Evolutionary conservation across 2,888 invertebrate genomes (phyloP).

Genomic region (Dicyrtoma fusca): DNA sequence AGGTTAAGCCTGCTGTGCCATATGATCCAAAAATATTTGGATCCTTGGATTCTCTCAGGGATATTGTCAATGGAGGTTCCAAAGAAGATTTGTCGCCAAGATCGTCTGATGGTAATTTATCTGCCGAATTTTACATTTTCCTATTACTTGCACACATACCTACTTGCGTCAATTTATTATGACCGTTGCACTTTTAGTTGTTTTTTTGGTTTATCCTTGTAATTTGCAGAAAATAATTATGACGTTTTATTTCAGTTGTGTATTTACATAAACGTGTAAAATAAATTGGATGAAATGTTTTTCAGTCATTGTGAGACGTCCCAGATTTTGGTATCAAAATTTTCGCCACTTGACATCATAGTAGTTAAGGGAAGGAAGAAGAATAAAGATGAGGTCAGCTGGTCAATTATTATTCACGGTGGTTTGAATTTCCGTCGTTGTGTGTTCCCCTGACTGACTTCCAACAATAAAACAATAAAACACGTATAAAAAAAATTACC

Average conservation of each 20-base stretch:
- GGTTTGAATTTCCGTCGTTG: slow-evolving; percentile 2
- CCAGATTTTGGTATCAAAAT: slow-evolving; percentile 37
- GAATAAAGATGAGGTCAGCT: slow-evolving; percentile 21
- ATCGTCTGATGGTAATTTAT: slow-evolving; percentile 54
- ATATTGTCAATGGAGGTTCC: slow-evolving; percentile 57
- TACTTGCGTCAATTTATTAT: too few relatives aligned
- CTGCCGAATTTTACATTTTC: not conserved
- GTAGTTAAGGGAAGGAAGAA: not conserved
- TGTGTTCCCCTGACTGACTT: not conserved
- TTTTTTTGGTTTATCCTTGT: not conserved
- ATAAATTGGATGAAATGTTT: slow-evolving; percentile 6
- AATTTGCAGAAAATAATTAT: too few relatives aligned
- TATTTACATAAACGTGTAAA: too few relatives aligned
- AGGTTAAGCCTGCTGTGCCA: slow-evolving; percentile 35
- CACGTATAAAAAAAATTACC: not conserved
- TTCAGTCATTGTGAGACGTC: slow-evolving; percentile 37
- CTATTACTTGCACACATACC: not conserved
- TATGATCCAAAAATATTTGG: slow-evolving; percentile 60
- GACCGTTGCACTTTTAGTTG: too few relatives aligned
- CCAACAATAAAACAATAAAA: not conserved
- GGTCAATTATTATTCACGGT: not conserved
- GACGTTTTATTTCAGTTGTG: too few relatives aligned
- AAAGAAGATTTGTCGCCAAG: slow-evolving; percentile 52
- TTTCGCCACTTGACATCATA: slow-evolving; percentile 53
- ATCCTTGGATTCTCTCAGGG: slow-evolving; percentile 66